Base-by-base conservation (phyloP, 2,113 vertebrate species). In the Ictidomys tridecemlineatus region DNA sequence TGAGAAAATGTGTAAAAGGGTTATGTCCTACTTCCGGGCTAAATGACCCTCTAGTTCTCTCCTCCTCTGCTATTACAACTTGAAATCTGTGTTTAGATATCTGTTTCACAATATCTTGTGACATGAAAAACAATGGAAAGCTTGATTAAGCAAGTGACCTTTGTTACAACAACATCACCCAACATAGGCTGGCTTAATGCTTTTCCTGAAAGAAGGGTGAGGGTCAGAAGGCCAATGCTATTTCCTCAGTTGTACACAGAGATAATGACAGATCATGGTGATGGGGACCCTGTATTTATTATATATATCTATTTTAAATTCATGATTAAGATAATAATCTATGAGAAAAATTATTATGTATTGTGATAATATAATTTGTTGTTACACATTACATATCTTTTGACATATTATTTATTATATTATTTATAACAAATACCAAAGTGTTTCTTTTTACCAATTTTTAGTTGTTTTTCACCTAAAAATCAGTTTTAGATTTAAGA, bases 71-170 rank as follows among this genome's bases (percentile, higher is more conserved):
- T 73, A 45, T 58, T 42, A 56, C 78, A 93, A 93, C 37, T 77
- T 39, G 32, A 79, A 45, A 78, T 28, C 26, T 67, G 1, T 95
- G 18, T 74, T 85, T 48, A 80, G 16, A 48, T 65, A 48, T 74
- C 67, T 37, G 12, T 97, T 93, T 96, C 97, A 89, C 34, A 96
- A 97, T 53, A 34, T 45, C 61, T 85, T 72, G 5, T 69, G 48
- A 88, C 28, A 48, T 13, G 34, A 82, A 72, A 80, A 26, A 48
- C 83, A 65, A 73, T 89, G n/a, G 53, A 48, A 8, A 61, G 17
- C 32, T 91, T 86, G 78, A 86, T 95, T 90, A 83, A 93, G 91
- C 85, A 97, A 97, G 39, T 48, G 24, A 85, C 22, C 56, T 83
- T 85, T 70, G 18, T 93, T 74, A 61, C 26, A 45, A 82, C 28